Percentiles rank a stretch among this genome's conserved stretches.
These are phyloP conservation scores for Gopherus evgoodei DNA, from an alignment of 2,113 vertebrate species.

Conservation along the genomic window DNA sequence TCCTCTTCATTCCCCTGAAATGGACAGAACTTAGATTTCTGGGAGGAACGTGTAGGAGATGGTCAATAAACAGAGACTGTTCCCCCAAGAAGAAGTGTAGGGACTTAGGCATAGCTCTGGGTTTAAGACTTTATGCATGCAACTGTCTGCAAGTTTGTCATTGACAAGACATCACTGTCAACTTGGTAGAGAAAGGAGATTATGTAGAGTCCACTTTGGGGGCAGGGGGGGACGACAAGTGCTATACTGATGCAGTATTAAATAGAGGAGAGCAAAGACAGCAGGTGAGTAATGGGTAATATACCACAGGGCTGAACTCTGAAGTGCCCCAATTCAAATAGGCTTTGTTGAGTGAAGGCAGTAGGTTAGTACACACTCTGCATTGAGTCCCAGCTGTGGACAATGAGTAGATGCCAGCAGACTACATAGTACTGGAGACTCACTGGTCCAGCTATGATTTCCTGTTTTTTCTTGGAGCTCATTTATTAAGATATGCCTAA, in stretches of 20 bases:
- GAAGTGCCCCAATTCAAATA: background rate
- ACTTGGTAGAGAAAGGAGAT: background rate
- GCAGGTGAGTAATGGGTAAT: background rate
- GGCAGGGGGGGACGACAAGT: background rate
- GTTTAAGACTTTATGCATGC: background rate
- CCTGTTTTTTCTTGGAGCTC: background rate
- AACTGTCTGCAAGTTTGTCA: background rate
- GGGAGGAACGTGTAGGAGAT: background rate
- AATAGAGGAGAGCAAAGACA: background rate
- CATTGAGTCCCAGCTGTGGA: background rate
- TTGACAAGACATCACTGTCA: background rate
- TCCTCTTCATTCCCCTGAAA: background rate
- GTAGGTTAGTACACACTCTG: background rate
- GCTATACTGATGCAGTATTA: background rate
- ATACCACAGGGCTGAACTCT: background rate
- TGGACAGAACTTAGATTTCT: background rate
- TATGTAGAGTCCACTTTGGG: background rate
- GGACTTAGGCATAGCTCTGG: background rate
- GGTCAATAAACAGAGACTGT: background rate
- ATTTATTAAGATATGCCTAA: background rate
- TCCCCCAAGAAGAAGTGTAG: background rate
- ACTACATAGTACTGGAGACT: background rate
- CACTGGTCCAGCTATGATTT: background rate
- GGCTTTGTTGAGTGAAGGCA: background rate
- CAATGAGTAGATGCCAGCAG: background rate